Conservation (phyloP, 2,797 vertebrate genomes). For the Momotus momota region DNA sequence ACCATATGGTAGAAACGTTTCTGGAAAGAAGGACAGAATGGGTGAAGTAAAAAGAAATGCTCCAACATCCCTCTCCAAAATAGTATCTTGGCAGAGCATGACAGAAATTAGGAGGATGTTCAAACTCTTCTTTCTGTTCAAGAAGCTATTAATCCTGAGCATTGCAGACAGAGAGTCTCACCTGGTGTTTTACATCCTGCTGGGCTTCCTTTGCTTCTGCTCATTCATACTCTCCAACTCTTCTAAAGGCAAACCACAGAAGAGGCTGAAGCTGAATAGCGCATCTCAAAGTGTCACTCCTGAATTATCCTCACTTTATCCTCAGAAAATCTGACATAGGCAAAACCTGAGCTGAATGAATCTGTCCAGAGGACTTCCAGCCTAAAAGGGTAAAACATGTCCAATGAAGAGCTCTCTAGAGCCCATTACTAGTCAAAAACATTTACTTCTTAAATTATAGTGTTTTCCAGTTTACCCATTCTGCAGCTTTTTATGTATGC, state of each 20-base stretch:
- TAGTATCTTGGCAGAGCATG: conserved; percentile 42
- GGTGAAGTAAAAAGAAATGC: conserved; percentile 20
- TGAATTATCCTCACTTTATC: neutral
- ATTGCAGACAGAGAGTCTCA: neutral
- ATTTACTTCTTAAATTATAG: neutral
- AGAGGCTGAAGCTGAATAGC: neutral
- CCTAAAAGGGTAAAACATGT: neutral
- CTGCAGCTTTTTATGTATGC: neutral
- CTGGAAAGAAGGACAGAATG: conserved; percentile 3
- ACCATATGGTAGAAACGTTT: conserved; percentile 51
- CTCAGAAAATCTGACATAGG: neutral
- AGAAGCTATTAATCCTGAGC: neutral
- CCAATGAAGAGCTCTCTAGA: neutral
- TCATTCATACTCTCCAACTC: neutral
- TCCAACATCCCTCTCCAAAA: conserved; percentile 16
- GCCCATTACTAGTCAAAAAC: neutral
- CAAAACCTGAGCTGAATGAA: neutral
- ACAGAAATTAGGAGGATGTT: conserved; percentile 33
- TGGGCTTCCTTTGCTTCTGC: neutral
- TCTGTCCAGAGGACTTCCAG: neutral
- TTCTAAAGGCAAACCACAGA: neutral
- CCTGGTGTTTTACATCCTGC: neutral
- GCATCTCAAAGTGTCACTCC: neutral
- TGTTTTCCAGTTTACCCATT: neutral
- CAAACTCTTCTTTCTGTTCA: conserved; percentile 36